phyloP scores from a whole-genome alignment of 2,797 vertebrate species.

The Microhierax caerulescens region DNA sequence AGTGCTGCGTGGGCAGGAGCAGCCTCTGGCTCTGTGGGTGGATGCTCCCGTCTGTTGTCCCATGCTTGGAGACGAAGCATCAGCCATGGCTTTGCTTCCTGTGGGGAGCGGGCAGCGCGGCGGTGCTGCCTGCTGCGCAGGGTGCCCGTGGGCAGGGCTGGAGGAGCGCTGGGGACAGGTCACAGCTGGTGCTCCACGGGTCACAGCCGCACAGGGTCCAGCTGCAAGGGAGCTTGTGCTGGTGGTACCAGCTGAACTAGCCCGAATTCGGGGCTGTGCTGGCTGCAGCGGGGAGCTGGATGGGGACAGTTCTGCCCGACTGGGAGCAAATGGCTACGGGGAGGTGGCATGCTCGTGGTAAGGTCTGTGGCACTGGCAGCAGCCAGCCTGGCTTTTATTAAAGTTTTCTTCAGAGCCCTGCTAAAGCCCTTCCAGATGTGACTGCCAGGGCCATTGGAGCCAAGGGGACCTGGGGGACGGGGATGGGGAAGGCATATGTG shows the following conservation, averaged over 20 bases:
- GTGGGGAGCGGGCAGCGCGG: not conserved
- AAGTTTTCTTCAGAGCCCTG: not conserved
- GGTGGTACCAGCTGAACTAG: not conserved
- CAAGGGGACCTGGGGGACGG: not conserved
- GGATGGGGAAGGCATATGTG: not conserved
- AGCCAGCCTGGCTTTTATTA: conserved; percentile 67
- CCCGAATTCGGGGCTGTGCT: fast-evolving
- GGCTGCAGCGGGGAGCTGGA: not conserved
- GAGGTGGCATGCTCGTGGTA: not conserved
- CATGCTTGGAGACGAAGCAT: not conserved
- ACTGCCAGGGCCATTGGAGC: conserved; percentile 4
- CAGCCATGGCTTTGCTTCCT: not conserved
- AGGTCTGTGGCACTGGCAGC: fast-evolving
- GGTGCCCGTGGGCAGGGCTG: not conserved
- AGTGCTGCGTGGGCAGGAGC: not conserved
- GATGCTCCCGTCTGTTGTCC: not conserved
- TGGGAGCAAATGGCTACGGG: fast-evolving
- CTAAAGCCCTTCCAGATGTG: conserved; percentile 71
- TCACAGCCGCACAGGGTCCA: not conserved
- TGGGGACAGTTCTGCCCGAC: not conserved
- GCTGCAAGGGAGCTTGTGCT: not conserved
- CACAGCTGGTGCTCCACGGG: fast-evolving
- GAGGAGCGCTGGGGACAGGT: not conserved
- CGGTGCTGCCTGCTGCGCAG: too few relatives aligned
- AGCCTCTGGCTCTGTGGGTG: conserved; percentile 34